Evolutionary conservation across 2,113 vertebrate species (phyloP), one percentile per base, ranked within the genome.

Genomic region (Megaceryle maxima): DNA sequence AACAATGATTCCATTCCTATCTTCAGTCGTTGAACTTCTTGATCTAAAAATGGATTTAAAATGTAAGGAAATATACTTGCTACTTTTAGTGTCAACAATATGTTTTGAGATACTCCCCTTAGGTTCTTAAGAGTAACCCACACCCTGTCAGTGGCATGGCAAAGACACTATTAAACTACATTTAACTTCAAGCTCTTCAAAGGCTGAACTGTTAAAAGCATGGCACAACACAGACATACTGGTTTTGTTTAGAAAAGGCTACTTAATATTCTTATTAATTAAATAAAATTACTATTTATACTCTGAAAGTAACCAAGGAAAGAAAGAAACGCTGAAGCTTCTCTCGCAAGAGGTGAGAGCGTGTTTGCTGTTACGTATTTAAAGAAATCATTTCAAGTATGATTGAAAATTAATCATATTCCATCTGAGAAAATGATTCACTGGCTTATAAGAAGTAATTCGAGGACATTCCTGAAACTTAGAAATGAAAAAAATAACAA

Each of bases 1-100:
- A 98, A 77, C 59, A 99, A 95, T 0, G 98, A 98, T 92, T 99
- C 99, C 98, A 99, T 99, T 68, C 99, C 99, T 80, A 97, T 97
- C 96, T 98, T 99, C 94, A 99, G 95, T 82, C 96, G 97, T 39
- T 99, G 99, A 83, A 99, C 97, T 96, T 99, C 99, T 97, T 99
- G 98, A 95, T 99, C 99, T 99, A 97, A 85, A 98, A 96, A 92
- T 29, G 41, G 90, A 96, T 95, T 62, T 4, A 37, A 88, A 85
- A 78, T n/a, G 18, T 86, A 89, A 63, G 50, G 67, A 92, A 77
- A 62, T 7, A 53, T 9, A 55, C 20, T 68, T 41, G 26, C 48
- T 60, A 2, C 55, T 10, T 75, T 60, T 82, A 41, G 31, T 53
- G 20, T 44, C 88, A 92, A 37, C 17, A 59, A 41, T 25, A 33